phyloP scores from a whole-genome alignment of 2,888 invertebrate genomes.

The Cataglyphis cursor region DNA sequence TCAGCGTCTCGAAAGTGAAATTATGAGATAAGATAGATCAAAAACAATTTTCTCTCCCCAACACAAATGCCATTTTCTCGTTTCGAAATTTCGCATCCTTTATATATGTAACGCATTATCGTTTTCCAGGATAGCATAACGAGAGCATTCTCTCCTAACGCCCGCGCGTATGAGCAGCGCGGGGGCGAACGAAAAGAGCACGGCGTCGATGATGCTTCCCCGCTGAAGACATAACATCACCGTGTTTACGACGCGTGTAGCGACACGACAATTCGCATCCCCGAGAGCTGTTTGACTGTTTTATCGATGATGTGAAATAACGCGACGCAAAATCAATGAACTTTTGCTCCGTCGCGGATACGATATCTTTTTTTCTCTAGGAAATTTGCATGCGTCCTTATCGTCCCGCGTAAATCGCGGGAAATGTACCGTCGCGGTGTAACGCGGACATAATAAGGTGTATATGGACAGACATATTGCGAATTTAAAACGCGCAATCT shows the following conservation, averaged over 20 bases:
- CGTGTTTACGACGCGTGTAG: slow-evolving; percentile 66
- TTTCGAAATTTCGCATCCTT: not conserved
- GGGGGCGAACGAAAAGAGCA: slow-evolving; percentile 61
- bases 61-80: not conserved
- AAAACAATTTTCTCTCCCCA: not conserved
- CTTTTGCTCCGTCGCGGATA: not conserved
- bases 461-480: not conserved
- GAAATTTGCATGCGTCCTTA: slow-evolving; percentile 42
- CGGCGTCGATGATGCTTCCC: slow-evolving; percentile 69
- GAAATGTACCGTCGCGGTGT: slow-evolving; percentile 51
- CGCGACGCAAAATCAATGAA: slow-evolving; percentile 11
- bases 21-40: not conserved
- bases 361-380: not conserved
- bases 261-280: slow-evolving; percentile 66
- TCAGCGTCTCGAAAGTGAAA: not conserved
- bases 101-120: slow-evolving; percentile 7
- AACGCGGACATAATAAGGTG: no score
- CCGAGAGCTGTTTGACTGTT: not conserved
- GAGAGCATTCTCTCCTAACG: slow-evolving; percentile 22
- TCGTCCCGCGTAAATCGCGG: slow-evolving; percentile 62
- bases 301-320: slow-evolving; percentile 35
- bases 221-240: slow-evolving; percentile 72
- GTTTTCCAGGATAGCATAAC: not conserved
- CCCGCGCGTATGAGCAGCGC: slow-evolving; percentile 12
- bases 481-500: not conserved